Evolutionary conservation across 2,888 invertebrate genomes (phyloP).

Genomic region (Brachyopa scutellaris): DNA sequence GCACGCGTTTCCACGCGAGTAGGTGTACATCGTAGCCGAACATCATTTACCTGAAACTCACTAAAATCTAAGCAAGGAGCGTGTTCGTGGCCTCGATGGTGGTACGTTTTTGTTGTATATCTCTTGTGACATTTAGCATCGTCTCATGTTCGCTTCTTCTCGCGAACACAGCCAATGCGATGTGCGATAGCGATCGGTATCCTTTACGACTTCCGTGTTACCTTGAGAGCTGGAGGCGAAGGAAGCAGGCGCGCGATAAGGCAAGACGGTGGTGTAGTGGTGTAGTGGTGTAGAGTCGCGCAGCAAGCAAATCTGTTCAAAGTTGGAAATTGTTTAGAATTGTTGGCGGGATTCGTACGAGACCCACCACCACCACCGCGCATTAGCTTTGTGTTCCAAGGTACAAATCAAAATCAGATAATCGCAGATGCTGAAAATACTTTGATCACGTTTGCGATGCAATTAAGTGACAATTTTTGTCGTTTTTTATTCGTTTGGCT

Average conservation of each 20-base stretch:
- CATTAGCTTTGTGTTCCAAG: conserved; percentile 69
- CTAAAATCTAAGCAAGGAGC: conserved; percentile 54
- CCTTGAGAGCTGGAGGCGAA: conserved; percentile 62
- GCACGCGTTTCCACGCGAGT: conserved; percentile 73
- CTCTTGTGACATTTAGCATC: conserved; percentile 72
- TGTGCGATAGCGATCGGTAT: conserved; percentile 71
- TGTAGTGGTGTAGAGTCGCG: conserved; percentile 24
- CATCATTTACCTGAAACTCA: conserved; percentile 59
- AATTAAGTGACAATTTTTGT: conserved; percentile 81
- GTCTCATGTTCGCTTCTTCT: conserved; percentile 68
- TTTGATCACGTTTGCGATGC: conserved; percentile 81
- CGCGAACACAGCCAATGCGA: conserved; percentile 53
- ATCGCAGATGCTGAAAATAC: conserved; percentile 74
- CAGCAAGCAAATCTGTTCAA: conserved; percentile 61
- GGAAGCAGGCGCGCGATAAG: conserved; percentile 55
- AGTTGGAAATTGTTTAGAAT: conserved; percentile 55
- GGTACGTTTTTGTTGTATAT: conserved; percentile 71
- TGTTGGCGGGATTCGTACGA: conserved; percentile 40
- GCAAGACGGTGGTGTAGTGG: conserved; percentile 1
- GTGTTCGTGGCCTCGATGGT: conserved; percentile 18
- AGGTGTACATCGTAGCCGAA: conserved; percentile 67
- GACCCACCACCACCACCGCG: conserved; percentile 49
- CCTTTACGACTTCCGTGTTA: conserved; percentile 73
- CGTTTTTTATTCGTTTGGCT: conserved; percentile 66
- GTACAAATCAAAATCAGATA: conserved; percentile 75